A percentile compares a stretch with the other conserved stretches of the same genome.
These are phyloP conservation scores for Eulithis prunata DNA, from an alignment of 2,888 invertebrate genomes.

Conservation along the genomic window DNA sequence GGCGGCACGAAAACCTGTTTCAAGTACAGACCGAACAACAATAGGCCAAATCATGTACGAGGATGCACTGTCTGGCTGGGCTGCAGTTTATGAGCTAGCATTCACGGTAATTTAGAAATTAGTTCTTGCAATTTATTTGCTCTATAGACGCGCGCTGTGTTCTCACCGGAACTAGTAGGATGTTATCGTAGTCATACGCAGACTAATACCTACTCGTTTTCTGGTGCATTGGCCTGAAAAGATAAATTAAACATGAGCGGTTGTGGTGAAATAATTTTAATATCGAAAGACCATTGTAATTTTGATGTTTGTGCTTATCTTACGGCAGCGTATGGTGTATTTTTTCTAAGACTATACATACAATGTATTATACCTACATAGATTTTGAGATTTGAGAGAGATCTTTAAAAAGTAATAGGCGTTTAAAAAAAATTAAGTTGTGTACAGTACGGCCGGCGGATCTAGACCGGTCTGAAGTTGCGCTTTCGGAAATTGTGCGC, in stretches of 20 bases:
- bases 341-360: no score
- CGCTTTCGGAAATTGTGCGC: no score
- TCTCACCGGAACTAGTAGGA: constrained; percentile 53
- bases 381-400: no score
- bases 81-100: constrained; percentile 36
- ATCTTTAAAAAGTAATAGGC: no score
- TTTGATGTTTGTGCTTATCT: not conserved
- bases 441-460: no score
- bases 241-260: constrained; percentile 62
- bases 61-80: constrained; percentile 38
- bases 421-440: no score
- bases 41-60: constrained; percentile 52
- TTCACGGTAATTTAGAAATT: constrained; percentile 17
- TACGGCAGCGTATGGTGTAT: no score
- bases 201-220: constrained; percentile 53
- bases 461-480: no score
- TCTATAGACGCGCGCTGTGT: constrained; percentile 16
- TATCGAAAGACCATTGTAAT: not conserved
- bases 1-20: constrained; percentile 67
- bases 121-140: constrained; percentile 20
- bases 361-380: no score
- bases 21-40: constrained; percentile 55
- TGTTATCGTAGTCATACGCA: constrained; percentile 61
- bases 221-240: constrained; percentile 67
- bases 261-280: constrained; percentile 45